Conservation (phyloP, 2,888 invertebrate species). For the Gandaritis pyraliata region DNA sequence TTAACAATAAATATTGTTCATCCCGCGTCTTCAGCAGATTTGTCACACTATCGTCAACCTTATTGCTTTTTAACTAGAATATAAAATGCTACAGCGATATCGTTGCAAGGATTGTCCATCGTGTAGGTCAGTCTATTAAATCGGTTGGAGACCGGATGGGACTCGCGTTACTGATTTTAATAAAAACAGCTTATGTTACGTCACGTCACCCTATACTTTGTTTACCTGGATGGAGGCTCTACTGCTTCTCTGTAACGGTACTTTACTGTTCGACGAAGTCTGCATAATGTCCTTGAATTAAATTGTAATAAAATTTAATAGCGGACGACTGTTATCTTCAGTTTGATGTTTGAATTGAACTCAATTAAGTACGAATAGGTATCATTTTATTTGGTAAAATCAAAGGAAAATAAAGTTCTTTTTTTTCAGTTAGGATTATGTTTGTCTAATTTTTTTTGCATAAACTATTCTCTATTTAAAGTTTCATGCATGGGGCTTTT, state of each 20-base stretch:
- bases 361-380: too few species aligned
- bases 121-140: conserved; percentile 81
- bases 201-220: conserved; percentile 69
- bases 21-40: conserved; percentile 59
- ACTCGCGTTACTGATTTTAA: conserved; percentile 76
- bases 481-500: too few species aligned
- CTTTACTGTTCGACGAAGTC: conserved; percentile 6
- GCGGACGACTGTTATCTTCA: too few species aligned
- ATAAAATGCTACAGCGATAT: conserved; percentile 44
- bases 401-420: too few species aligned
- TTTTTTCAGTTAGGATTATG: too few species aligned
- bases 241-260: conserved; percentile 31
- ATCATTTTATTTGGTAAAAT: too few species aligned
- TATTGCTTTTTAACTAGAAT: conserved; percentile 15
- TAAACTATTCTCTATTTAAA: too few species aligned
- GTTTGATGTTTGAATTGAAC: too few species aligned
- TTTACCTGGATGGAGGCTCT: conserved; percentile 56
- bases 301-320: too few species aligned
- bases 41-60: conserved; percentile 33
- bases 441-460: too few species aligned
- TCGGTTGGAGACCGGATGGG: conserved; percentile 73
- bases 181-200: conserved; percentile 74
- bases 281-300: too few species aligned
- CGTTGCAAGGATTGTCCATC: conserved; percentile 64
- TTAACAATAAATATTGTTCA: conserved; percentile 82